Percentiles rank a stretch among this genome's conserved stretches.
These are phyloP conservation scores for Standfussiana lucernea DNA, from an alignment of 2,888 invertebrate species.

Conservation along the genomic window DNA sequence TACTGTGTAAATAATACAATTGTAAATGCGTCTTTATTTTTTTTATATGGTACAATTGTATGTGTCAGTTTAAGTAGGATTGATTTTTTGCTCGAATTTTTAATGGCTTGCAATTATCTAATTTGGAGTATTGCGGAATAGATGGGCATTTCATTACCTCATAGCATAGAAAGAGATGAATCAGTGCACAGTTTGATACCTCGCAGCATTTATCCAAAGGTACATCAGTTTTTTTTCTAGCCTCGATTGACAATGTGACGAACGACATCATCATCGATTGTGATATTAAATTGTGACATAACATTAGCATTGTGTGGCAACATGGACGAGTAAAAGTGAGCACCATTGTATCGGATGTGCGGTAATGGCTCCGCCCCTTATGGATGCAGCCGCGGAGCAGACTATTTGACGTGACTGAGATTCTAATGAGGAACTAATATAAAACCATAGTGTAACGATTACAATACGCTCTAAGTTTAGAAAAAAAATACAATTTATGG, in stretches of 20 bases:
- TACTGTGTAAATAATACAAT: constrained; percentile 74
- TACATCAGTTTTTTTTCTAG: constrained; percentile 4
- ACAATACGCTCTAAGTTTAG: background rate
- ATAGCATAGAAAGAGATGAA: constrained; percentile 7
- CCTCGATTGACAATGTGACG: constrained; percentile 37
- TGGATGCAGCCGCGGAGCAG: constrained; percentile 71
- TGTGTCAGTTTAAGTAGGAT: constrained; percentile 28
- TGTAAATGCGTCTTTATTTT: constrained; percentile 70
- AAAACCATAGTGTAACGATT: background rate
- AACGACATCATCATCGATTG: constrained; percentile 39
- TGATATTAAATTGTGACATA: constrained; percentile 77
- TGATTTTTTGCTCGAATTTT: constrained; percentile 29
- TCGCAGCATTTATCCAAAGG: background rate
- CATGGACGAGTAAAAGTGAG: constrained; percentile 82
- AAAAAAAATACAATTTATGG: background rate
- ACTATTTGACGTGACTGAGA: constrained; percentile 70
- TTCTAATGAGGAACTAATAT: constrained; percentile 53
- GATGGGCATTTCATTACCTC: constrained; percentile 33
- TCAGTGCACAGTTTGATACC: constrained; percentile 1
- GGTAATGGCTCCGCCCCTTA: constrained; percentile 76
- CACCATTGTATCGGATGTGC: constrained; percentile 77
- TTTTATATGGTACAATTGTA: constrained; percentile 28
- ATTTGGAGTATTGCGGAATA: constrained; percentile 43
- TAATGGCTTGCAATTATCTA: constrained; percentile 36
- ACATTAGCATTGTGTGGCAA: constrained; percentile 77